These are phyloP conservation scores for Steinernema scapterisci DNA, from an alignment of 2,888 invertebrate species.

Conservation along the genomic window DNA sequence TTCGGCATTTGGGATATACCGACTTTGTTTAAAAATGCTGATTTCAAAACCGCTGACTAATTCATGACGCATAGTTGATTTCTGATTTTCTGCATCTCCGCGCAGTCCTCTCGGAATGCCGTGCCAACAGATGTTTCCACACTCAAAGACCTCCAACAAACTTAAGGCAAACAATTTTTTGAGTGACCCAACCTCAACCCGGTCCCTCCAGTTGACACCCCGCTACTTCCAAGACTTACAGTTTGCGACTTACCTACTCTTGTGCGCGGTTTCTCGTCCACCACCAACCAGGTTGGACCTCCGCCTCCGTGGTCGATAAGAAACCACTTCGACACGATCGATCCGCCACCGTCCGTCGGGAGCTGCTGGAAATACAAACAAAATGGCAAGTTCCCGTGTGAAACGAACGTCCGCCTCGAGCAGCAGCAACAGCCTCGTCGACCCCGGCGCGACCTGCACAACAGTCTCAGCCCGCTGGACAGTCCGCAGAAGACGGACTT, in stretches of 20 bases:
- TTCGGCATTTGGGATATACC: no score
- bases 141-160: background rate
- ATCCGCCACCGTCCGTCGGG: background rate
- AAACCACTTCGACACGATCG: background rate
- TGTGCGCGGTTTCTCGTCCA: background rate
- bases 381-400: background rate
- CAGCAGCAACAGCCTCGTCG: no score
- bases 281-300: background rate
- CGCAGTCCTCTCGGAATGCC: no score
- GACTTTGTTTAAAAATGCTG: no score
- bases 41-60: no score
- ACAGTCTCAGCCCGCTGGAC: background rate
- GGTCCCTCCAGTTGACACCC: background rate
- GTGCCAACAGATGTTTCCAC: no score
- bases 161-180: background rate
- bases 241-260: no score
- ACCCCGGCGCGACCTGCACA: background rate
- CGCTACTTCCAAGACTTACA: background rate
- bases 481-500: background rate
- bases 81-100: no score
- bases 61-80: no score
- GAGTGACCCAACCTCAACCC: background rate
- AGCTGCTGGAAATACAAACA: constrained; percentile 1
- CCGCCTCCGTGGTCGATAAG: background rate
- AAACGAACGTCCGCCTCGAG: background rate